phyloP scores from a whole-genome alignment of 2,797 vertebrate genomes.

The Pipistrellus kuhlii region DNA sequence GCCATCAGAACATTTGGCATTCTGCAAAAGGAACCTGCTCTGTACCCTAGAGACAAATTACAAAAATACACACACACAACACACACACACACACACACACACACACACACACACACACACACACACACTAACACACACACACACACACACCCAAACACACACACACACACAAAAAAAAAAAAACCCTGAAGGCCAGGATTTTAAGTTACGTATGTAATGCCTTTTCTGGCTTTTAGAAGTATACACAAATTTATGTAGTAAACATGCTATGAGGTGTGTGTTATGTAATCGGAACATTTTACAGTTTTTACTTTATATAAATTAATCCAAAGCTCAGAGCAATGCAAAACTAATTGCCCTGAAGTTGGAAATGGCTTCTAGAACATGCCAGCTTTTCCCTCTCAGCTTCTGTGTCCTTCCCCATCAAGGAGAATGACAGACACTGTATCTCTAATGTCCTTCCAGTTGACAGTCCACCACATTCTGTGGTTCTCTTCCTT shows the following conservation, averaged over 20 bases:
- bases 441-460: background rate
- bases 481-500: background rate
- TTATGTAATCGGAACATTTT: background rate
- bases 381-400: background rate
- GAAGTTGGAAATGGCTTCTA: background rate
- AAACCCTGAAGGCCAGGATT: conserved; percentile 57
- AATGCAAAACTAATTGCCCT: background rate
- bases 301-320: conserved; percentile 25
- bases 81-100: too few relatives aligned
- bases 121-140: too few relatives aligned
- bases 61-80: background rate
- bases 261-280: background rate
- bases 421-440: background rate
- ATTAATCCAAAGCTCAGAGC: background rate
- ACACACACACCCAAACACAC: too few relatives aligned
- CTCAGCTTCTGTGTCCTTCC: background rate
- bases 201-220: background rate
- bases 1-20: background rate
- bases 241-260: background rate
- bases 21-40: background rate
- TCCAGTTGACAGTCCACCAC: background rate
- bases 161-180: too few relatives aligned
- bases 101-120: too few relatives aligned
- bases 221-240: conserved; percentile 52
- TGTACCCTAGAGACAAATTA: background rate